Evolutionary conservation across 2,888 invertebrate genomes (phyloP).

Genomic region (Coremacera marginata): DNA sequence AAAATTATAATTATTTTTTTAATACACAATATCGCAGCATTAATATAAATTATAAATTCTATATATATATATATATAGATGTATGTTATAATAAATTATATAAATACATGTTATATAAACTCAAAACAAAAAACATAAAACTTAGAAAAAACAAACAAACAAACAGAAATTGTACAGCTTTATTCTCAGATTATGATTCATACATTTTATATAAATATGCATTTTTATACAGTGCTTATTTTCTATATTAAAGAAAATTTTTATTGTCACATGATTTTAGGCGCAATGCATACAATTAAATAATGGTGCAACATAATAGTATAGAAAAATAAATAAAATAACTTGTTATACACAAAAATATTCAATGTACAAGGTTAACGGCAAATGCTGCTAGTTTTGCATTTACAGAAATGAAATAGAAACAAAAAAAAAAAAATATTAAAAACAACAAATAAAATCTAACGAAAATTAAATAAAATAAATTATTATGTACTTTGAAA

Average conservation of each 20-base stretch:
- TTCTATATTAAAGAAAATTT: constrained; percentile 24
- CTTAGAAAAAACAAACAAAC: constrained; percentile 8
- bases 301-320: neutral
- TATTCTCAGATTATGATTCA: constrained; percentile 24
- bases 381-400: constrained; percentile 10
- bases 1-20: neutral
- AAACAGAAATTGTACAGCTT: constrained; percentile 27
- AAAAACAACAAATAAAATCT: neutral
- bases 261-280: constrained; percentile 23
- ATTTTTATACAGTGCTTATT: constrained; percentile 33
- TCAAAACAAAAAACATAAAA: neutral
- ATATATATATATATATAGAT: neutral
- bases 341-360: neutral
- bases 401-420: constrained; percentile 13
- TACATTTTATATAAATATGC: constrained; percentile 27
- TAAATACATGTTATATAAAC: neutral
- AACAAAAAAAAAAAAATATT: neutral
- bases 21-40: too few relatives aligned
- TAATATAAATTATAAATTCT: neutral
- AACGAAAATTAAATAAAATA: constrained; percentile 15
- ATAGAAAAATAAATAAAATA: neutral
- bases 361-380: neutral
- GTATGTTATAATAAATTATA: constrained; percentile 14
- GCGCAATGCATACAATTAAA: constrained; percentile 22
- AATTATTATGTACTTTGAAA: constrained; percentile 4